Conservation (phyloP, 2,113 vertebrate species). For the Donacobius atricapilla region DNA sequence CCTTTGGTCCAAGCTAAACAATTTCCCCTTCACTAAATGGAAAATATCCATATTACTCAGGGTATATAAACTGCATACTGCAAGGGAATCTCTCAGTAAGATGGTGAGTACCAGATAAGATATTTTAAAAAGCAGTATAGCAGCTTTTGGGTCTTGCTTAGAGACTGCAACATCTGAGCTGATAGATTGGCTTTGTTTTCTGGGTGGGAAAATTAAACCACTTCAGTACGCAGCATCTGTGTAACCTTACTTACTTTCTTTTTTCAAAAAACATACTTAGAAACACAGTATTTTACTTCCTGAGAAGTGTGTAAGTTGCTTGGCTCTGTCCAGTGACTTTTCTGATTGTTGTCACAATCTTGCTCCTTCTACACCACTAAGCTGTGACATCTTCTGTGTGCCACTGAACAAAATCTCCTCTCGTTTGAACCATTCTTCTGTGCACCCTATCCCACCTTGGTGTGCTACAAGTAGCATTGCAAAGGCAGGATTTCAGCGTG, state of each 20-base stretch:
- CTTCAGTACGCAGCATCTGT: neutral
- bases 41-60: neutral
- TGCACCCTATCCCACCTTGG: neutral
- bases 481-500: neutral
- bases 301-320: constrained; percentile 8
- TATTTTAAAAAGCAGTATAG: neutral
- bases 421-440: neutral
- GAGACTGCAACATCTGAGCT: neutral
- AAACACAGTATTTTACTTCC: neutral
- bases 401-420: neutral
- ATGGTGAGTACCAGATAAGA: neutral
- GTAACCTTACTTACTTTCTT: neutral
- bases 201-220: neutral
- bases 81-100: neutral
- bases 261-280: neutral
- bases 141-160: neutral
- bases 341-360: neutral
- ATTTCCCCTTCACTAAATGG: neutral
- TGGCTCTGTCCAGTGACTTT: neutral
- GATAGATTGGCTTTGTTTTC: neutral
- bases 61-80: neutral
- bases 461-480: neutral
- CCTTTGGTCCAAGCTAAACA: neutral
- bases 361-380: accelerated
- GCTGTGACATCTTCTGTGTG: neutral